Percentiles rank a stretch among this genome's conserved stretches.
These are phyloP conservation scores for Branchellion lobata DNA, from an alignment of 2,888 invertebrate species.

Conservation along the genomic window DNA sequence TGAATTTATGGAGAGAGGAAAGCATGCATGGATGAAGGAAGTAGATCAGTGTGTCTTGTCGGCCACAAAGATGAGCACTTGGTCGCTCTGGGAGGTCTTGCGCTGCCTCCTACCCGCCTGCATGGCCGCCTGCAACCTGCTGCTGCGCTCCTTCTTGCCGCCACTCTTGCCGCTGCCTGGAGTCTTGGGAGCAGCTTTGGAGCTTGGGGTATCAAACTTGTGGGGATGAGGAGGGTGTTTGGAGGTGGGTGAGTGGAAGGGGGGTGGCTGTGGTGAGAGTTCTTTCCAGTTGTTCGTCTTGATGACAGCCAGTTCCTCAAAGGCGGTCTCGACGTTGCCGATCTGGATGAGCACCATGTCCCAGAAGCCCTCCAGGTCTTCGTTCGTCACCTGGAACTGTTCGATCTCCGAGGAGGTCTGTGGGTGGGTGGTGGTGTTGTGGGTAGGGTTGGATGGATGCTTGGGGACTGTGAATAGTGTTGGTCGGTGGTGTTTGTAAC, in stretches of 20 bases:
- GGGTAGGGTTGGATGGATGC: not conserved
- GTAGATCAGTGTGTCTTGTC: constrained; percentile 22
- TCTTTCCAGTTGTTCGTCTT: constrained; percentile 60
- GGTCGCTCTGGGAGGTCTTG: constrained; percentile 51
- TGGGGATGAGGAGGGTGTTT: not conserved
- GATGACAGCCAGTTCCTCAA: constrained; percentile 65
- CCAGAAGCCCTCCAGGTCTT: constrained; percentile 94
- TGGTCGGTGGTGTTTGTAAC: no score
- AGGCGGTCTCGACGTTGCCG: constrained; percentile 77
- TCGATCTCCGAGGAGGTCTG: constrained; percentile 73
- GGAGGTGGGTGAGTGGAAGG: constrained; percentile 1
- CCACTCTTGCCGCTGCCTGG: constrained; percentile 50
- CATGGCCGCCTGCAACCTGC: constrained; percentile 77
- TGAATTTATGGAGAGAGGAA: no score
- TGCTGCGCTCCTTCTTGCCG: constrained; percentile 69
- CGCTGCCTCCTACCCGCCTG: constrained; percentile 65
- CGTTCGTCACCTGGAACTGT: constrained; percentile 81
- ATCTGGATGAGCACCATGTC: constrained; percentile 94
- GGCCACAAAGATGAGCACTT: constrained; percentile 47
- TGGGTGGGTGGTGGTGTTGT: constrained; percentile 17
- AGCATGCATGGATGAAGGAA: no score
- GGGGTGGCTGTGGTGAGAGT: not conserved
- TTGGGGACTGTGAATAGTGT: no score
- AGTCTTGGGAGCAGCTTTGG: constrained; percentile 33
- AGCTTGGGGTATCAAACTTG: constrained; percentile 1